Conservation (phyloP, 2,113 vertebrate genomes). For the Condylura cristata region DNA sequence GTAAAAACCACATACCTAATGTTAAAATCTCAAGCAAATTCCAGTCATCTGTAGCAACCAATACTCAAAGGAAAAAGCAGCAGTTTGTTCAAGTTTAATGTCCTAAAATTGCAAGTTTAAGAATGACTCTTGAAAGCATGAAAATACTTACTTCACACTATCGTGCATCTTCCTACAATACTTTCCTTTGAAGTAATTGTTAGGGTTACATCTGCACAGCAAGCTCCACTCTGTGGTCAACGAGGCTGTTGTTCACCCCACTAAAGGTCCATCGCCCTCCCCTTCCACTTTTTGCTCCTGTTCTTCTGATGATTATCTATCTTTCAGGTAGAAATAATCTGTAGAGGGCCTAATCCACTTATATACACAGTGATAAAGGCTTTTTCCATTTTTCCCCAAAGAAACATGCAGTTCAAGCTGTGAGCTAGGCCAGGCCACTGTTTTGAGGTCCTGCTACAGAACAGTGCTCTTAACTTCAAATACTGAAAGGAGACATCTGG, state of each 20-base stretch:
- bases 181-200: not conserved
- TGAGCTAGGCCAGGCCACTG: constrained; percentile 94
- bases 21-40: constrained; percentile 31
- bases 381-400: constrained; percentile 80
- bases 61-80: not conserved
- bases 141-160: not conserved
- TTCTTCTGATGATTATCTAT: not conserved
- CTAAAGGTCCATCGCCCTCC: not conserved
- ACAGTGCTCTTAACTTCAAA: constrained; percentile 57
- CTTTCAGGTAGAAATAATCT: constrained; percentile 50
- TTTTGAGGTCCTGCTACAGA: constrained; percentile 99
- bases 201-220: not conserved
- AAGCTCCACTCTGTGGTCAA: not conserved
- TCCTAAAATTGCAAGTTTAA: not conserved
- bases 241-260: not conserved
- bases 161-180: not conserved
- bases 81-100: not conserved
- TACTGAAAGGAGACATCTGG: constrained; percentile 2
- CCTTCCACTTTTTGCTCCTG: not conserved
- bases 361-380: constrained; percentile 67
- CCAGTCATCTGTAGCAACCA: not conserved
- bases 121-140: not conserved
- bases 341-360: constrained; percentile 67
- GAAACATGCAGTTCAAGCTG: constrained; percentile 96
- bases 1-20: not conserved